Evolutionary conservation across 2,888 invertebrate genomes (phyloP), one percentile per base, ranked within the genome.

Genomic region (Hirtodrosophila histrioides): DNA sequence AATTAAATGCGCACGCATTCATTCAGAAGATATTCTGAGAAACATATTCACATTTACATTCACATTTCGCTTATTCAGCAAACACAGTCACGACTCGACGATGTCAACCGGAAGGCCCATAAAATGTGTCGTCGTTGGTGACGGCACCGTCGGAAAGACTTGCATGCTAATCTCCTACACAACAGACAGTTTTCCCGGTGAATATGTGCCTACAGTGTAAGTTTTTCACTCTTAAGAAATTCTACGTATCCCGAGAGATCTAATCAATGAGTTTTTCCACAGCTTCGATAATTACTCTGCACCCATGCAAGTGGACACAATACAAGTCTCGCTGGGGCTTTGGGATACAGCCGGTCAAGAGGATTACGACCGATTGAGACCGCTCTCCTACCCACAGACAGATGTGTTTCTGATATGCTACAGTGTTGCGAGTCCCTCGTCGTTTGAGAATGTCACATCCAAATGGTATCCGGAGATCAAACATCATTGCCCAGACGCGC

Each of bases 381-480:
- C 99, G 40, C 93, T 99, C 73, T 98, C 98, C 83, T 99, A 99
- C 92, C 99, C 99, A 90, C 99, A 99, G 94, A 99, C 99, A 77
- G 99, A 99, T 93, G 99, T 99, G 75, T 99, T 99, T 93, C 95
- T 99, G 89, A 98, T 99, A 93, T 99, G 99, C 94, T 99, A 98
- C 94, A 98, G 98, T 93, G 98, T 99, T 81, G 98, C 99, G 90
- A 98, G 98, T 92, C 99, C 99, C 73, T 98, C 99, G 53, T 99
- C 99, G 49, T 99, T 98, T 93, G 99, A 99, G 94, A 99, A 99
- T 94, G 98, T 99, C 74, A 97, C 97, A 90, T 98, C 98, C 79
- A 99, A 99, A 93, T 99, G 99, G 99, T 98, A 98, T 93, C 99
- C 99, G 78, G 99, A 99, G 94, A 98, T 99, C 88, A 98, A 99